A percentile compares a stretch with the other conserved stretches of the same genome.
phyloP scores from a whole-genome alignment of 2,113 vertebrate species.

The Elgaria multicarinata region DNA sequence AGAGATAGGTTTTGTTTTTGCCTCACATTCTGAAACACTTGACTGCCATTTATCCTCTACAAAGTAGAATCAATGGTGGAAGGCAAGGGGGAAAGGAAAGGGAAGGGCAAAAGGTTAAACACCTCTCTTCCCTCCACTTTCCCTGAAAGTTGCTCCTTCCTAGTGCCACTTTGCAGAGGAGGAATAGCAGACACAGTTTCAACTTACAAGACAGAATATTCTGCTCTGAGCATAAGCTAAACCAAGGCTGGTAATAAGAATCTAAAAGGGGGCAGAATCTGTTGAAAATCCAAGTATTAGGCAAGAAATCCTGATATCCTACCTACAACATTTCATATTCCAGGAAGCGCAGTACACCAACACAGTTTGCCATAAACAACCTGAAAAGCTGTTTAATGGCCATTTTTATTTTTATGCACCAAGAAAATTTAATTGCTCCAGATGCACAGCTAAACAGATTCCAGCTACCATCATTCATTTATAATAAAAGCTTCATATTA shows the following conservation, averaged over 20 bases:
- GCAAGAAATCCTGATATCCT: not conserved
- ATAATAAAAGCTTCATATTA: not conserved
- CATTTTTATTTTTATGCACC: not conserved
- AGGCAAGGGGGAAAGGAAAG: too few relatives aligned
- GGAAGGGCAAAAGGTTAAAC: not conserved
- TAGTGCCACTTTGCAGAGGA: not conserved
- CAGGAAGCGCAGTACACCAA: not conserved
- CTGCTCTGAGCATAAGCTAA: not conserved
- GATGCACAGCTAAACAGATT: not conserved
- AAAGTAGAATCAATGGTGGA: not conserved
- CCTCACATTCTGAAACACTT: not conserved
- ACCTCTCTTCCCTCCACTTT: not conserved
- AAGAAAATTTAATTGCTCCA: not conserved
- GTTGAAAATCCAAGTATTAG: not conserved
- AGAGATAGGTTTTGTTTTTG: not conserved
- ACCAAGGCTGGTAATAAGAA: not conserved
- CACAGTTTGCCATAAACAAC: not conserved
- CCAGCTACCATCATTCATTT: not conserved
- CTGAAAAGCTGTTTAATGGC: not conserved
- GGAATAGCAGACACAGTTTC: not conserved
- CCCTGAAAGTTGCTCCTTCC: not conserved
- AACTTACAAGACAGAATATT: not conserved
- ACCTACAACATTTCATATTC: not conserved
- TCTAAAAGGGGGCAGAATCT: not conserved
- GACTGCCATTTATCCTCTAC: not conserved